Percentiles rank a stretch among this genome's conserved stretches.
Evolutionary conservation across 53 echinoderm and acorn worm genomes (phyloP).

Genomic region (Echinarachnius parma): DNA sequence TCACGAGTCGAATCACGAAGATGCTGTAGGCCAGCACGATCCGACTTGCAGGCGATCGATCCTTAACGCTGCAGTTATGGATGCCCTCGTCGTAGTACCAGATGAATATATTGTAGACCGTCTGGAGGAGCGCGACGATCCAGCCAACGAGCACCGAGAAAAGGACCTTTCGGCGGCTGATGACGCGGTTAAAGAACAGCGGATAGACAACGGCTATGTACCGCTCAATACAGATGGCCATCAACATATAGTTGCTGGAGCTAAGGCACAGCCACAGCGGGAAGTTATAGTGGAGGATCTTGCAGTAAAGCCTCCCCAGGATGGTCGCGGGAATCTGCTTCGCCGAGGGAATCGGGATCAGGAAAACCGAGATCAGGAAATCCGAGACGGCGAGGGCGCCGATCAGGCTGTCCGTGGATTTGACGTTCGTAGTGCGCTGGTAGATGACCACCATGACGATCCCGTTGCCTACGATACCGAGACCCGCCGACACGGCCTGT

Average conservation of each 20-base stretch:
- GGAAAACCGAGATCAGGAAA: constrained; percentile 10
- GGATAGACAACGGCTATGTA: constrained; percentile 25
- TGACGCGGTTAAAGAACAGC: constrained; percentile 3
- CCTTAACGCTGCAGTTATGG: not conserved
- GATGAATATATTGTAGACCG: not conserved
- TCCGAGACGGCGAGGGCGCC: constrained; percentile 20
- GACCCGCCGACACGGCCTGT: constrained; percentile 5
- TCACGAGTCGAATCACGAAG: constrained; percentile 13
- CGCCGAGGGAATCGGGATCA: constrained; percentile 11
- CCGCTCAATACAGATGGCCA: constrained; percentile 20
- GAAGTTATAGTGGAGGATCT: constrained; percentile 7
- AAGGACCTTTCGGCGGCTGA: not conserved
- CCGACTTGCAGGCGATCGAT: not conserved
- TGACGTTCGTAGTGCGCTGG: not conserved
- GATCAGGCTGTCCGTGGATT: constrained; percentile 21
- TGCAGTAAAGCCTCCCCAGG: constrained; percentile 11
- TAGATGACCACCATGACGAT: constrained; percentile 19
- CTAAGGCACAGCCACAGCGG: not conserved
- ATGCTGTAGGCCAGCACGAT: constrained; percentile 1
- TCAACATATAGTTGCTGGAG: constrained; percentile 7
- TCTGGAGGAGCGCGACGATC: not conserved
- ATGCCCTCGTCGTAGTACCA: not conserved
- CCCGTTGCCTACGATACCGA: constrained; percentile 8
- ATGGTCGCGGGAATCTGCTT: not conserved
- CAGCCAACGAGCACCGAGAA: constrained; percentile 11